These are phyloP conservation scores for Tolmerus cingulatus DNA, from an alignment of 2,888 invertebrate species.

Conservation along the genomic window DNA sequence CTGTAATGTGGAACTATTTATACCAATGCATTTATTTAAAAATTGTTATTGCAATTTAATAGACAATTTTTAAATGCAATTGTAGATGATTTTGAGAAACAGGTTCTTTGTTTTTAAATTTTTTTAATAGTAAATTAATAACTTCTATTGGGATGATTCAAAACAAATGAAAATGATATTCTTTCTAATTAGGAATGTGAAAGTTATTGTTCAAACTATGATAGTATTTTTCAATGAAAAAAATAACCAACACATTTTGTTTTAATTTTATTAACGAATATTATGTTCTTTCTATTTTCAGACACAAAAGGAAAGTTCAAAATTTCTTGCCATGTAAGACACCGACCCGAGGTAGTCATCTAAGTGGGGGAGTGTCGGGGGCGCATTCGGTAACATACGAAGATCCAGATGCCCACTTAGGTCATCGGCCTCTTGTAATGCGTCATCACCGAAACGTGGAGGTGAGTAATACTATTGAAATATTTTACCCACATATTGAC, in stretches of 20 bases:
- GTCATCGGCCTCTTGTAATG: conserved; percentile 65
- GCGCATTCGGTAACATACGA: conserved; percentile 77
- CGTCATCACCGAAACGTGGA: conserved; percentile 63
- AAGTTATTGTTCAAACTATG: no score
- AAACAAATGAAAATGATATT: no score
- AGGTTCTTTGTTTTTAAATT: no score
- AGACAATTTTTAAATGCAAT: no score
- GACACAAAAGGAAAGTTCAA: conserved; percentile 87
- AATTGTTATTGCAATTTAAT: background rate
- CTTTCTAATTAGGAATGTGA: no score
- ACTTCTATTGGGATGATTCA: no score
- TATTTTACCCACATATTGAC: background rate
- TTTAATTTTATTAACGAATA: background rate
- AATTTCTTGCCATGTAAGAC: conserved; percentile 85
- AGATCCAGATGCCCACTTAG: conserved; percentile 75
- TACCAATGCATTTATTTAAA: no score
- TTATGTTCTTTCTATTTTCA: conserved; percentile 61
- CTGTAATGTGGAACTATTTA: background rate
- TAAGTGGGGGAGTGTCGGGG: conserved; percentile 59
- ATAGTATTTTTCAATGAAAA: no score
- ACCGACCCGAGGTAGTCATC: conserved; percentile 67
- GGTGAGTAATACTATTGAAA: conserved; percentile 55
- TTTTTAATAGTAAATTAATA: background rate
- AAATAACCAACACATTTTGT: background rate
- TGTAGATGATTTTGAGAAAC: no score